These are phyloP conservation scores for Excalfactoria chinensis DNA, from an alignment of 2,113 vertebrate genomes.

Conservation along the genomic window DNA sequence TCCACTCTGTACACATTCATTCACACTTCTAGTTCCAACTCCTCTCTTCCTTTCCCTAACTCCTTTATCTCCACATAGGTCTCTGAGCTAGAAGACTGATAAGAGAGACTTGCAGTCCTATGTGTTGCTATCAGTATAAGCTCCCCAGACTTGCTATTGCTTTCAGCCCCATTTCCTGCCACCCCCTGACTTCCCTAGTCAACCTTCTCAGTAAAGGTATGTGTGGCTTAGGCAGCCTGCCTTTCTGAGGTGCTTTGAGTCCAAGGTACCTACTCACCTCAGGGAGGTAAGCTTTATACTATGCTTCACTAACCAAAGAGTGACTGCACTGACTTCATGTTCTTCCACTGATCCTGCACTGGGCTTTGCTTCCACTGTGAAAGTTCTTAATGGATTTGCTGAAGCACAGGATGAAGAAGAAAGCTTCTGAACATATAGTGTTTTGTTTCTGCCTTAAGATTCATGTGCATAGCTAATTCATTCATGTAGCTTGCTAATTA, in stretches of 20 bases:
- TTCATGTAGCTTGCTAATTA: background rate
- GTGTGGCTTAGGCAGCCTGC: background rate
- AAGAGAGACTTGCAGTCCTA: background rate
- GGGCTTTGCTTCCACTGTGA: background rate
- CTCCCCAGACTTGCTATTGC: background rate
- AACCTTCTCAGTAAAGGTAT: background rate
- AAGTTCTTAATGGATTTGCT: background rate
- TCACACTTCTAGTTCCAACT: background rate
- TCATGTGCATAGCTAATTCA: background rate
- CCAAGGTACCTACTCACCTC: background rate
- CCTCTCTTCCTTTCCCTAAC: background rate
- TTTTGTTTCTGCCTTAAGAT: background rate
- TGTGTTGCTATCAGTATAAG: background rate
- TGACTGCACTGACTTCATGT: background rate
- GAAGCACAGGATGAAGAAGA: background rate
- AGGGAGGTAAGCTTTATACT: background rate
- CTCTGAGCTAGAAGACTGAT: background rate
- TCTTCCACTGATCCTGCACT: background rate
- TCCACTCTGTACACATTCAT: rapidly evolving
- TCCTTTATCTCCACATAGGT: background rate
- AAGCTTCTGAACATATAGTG: background rate
- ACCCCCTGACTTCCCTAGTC: background rate
- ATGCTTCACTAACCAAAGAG: background rate
- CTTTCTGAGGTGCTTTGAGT: background rate
- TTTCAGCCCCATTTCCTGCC: background rate